Conservation (phyloP, 2,113 vertebrate genomes). For the Elanoides forficatus region DNA sequence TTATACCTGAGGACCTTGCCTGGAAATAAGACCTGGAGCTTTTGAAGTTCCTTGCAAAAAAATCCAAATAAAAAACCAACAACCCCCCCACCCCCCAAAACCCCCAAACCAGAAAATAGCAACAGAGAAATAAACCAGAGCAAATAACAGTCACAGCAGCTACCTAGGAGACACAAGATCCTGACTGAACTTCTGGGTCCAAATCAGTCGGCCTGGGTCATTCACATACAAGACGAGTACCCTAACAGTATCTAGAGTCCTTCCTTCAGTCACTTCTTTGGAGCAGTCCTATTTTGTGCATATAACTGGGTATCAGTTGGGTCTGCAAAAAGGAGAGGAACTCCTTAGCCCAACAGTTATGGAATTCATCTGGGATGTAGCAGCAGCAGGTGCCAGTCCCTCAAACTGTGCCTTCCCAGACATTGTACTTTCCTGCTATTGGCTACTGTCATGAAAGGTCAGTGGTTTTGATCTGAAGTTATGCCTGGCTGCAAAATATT, state of each 20-base stretch:
- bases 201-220: not conserved
- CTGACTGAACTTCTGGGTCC: not conserved
- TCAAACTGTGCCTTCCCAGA: not conserved
- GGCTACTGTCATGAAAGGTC: not conserved
- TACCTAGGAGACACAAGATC: not conserved
- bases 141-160: not conserved
- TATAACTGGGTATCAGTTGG: not conserved
- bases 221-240: accelerated
- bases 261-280: not conserved
- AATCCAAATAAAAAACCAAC: too few relatives aligned
- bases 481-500: not conserved
- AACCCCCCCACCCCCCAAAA: too few relatives aligned
- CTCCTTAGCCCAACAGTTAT: not conserved
- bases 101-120: not conserved
- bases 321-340: not conserved
- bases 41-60: not conserved
- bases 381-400: not conserved
- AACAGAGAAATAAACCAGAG: not conserved
- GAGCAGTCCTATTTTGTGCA: not conserved
- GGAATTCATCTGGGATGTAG: not conserved
- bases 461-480: not conserved
- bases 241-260: not conserved
- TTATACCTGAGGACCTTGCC: conserved; percentile 32
- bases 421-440: not conserved
- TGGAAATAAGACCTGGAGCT: conserved; percentile 14